Evolutionary conservation across 1,140 invertebrate species (phyloP).

Genomic region (Drosophila ironensis): DNA sequence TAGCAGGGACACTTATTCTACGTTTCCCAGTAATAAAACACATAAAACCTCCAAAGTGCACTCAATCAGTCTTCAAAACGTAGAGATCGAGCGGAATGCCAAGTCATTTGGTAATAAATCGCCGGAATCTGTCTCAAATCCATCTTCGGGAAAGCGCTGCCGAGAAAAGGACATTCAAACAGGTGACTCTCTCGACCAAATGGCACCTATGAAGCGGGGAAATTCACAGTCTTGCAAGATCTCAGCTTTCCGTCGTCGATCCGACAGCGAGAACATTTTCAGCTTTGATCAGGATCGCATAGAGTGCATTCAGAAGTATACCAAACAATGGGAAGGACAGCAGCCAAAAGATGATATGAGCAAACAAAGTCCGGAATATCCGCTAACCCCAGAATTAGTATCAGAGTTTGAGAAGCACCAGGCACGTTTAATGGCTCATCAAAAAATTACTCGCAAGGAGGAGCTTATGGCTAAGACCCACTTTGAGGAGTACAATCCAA

Average conservation of each 20-base stretch:
- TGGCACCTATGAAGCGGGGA: conserved; percentile 59
- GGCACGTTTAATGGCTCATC: conserved; percentile 76
- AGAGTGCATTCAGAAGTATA: conserved; percentile 85
- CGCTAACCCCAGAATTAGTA: conserved; percentile 83
- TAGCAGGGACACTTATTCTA: conserved; percentile 85
- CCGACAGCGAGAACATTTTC: conserved; percentile 85
- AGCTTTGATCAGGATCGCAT: conserved; percentile 88
- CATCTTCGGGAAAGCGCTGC: conserved; percentile 60
- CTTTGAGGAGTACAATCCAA: conserved; percentile 85
- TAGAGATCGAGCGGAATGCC: conserved; percentile 86
- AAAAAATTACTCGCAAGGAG: conserved; percentile 85
- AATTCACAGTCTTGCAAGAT: conserved; percentile 78
- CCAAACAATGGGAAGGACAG: conserved; percentile 84
- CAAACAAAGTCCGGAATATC: conserved; percentile 79
- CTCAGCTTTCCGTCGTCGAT: conserved; percentile 81
- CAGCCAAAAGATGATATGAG: conserved; percentile 82
- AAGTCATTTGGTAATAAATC: conserved; percentile 80
- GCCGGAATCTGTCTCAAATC: conserved; percentile 67
- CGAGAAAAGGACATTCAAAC: conserved; percentile 77
- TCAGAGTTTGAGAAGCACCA: conserved; percentile 85
- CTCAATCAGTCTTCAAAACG: conserved; percentile 86
- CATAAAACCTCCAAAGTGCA: conserved; percentile 85
- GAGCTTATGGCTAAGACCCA: conserved; percentile 86
- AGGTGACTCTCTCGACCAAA: conserved; percentile 69
- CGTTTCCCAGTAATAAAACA: conserved; percentile 84